Conservation (phyloP, 2,797 vertebrate species). For the Gallinago nigripennis region DNA sequence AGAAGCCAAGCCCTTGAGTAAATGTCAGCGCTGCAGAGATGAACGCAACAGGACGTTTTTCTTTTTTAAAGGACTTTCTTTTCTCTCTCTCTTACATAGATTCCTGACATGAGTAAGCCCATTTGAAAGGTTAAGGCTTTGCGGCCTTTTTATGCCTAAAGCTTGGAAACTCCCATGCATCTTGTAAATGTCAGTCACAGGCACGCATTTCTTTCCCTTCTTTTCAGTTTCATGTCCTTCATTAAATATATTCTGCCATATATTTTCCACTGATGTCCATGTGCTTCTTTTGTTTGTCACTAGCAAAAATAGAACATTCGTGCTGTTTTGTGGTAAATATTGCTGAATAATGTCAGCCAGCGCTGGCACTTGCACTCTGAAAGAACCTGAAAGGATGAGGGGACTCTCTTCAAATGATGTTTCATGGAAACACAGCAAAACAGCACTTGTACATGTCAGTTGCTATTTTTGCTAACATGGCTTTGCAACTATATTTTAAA, state of each 20-base stretch:
- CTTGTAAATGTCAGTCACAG: conserved; percentile 7
- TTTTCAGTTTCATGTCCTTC: conserved; percentile 6
- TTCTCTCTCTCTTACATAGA: not conserved
- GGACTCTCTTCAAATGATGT: not conserved
- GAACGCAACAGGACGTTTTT: not conserved
- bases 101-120: not conserved
- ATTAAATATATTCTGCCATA: not conserved
- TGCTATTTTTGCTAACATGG: conserved; percentile 33
- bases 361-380: not conserved
- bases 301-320: conserved; percentile 52
- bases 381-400: not conserved
- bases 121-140: conserved; percentile 27
- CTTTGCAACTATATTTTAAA: conserved; percentile 24
- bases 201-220: not conserved
- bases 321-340: conserved; percentile 32
- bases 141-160: not conserved
- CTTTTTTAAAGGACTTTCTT: not conserved
- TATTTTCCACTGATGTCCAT: conserved; percentile 6
- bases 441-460: not conserved
- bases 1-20: not conserved
- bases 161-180: conserved; percentile 43
- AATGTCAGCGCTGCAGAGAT: not conserved
- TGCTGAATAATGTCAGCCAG: not conserved
- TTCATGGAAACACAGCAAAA: conserved; percentile 44
- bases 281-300: conserved; percentile 36